Evolutionary conservation across 2,113 vertebrate genomes (phyloP).

Genomic region (Ailuropoda melanoleuca): DNA sequence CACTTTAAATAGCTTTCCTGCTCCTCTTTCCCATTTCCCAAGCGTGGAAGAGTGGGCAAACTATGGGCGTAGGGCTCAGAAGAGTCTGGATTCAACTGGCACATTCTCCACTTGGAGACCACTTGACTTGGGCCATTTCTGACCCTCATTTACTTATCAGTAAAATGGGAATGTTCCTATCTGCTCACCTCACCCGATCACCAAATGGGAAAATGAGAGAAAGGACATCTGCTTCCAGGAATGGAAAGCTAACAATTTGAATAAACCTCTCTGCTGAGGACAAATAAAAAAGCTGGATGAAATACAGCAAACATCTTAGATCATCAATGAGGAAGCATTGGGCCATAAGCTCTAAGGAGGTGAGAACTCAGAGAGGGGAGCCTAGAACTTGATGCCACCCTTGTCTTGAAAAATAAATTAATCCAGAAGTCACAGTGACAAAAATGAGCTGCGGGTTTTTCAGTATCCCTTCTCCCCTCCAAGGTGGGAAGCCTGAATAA

Average conservation of each 20-base stretch:
- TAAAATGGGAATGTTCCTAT: not conserved
- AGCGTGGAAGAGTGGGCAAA: not conserved
- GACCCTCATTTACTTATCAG: not conserved
- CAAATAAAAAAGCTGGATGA: not conserved
- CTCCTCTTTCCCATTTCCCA: not conserved
- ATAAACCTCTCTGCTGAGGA: not conserved
- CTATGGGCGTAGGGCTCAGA: not conserved
- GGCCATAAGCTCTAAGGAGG: not conserved
- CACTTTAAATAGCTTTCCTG: not conserved
- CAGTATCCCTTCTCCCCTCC: not conserved
- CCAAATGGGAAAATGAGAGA: not conserved
- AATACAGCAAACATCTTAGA: not conserved
- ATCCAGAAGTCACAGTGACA: not conserved
- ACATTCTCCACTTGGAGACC: not conserved
- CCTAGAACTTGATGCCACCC: fast-evolving
- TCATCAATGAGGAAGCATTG: not conserved
- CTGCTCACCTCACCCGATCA: not conserved
- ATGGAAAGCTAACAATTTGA: not conserved
- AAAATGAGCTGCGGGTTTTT: not conserved
- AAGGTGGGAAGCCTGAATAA: not conserved
- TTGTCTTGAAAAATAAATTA: not conserved
- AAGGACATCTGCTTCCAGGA: not conserved
- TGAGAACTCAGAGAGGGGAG: not conserved
- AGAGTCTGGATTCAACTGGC: not conserved
- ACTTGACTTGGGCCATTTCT: not conserved